A percentile compares a stretch with the other conserved stretches of the same genome.
phyloP scores from a whole-genome alignment of 2,113 vertebrate genomes.

The Pyrgilauda ruficollis region DNA sequence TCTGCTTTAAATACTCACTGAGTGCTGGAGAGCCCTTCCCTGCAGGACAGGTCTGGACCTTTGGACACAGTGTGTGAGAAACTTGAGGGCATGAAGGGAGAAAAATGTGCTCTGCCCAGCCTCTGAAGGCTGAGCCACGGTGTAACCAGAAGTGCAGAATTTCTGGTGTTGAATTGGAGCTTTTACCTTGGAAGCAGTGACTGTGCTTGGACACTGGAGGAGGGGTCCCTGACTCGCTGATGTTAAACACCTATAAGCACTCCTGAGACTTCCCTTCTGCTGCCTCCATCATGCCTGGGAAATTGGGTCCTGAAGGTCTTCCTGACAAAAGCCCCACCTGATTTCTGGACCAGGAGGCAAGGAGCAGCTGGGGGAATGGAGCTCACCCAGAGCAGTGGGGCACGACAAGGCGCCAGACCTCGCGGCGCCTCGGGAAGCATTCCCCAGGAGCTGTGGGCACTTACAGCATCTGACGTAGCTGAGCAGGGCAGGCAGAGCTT shows the following conservation, averaged over 20 bases:
- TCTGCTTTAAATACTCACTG: neutral
- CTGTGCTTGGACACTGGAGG: neutral
- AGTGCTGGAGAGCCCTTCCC: neutral
- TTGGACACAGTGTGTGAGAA: neutral
- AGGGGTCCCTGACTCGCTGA: neutral
- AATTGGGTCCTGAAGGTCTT: neutral
- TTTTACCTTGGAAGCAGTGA: neutral
- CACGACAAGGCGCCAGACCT: neutral
- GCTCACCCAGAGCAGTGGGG: neutral
- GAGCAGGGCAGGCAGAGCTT: constrained; percentile 8
- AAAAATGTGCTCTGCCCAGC: neutral
- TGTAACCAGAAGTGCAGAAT: neutral
- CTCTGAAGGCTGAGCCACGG: neutral
- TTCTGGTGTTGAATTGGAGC: neutral
- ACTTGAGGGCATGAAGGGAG: neutral
- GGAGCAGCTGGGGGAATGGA: neutral
- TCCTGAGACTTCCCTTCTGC: neutral
- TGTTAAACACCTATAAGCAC: neutral
- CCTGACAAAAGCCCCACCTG: neutral
- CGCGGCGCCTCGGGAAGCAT: neutral
- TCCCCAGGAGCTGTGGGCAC: neutral
- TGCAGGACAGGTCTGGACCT: neutral
- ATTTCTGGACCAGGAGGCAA: neutral
- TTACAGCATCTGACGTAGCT: neutral
- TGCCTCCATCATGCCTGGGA: neutral